Percentiles rank a stretch among this genome's conserved stretches.
Conservation (phyloP, 2,888 invertebrate genomes). For the Drosophila koepferae region DNA sequence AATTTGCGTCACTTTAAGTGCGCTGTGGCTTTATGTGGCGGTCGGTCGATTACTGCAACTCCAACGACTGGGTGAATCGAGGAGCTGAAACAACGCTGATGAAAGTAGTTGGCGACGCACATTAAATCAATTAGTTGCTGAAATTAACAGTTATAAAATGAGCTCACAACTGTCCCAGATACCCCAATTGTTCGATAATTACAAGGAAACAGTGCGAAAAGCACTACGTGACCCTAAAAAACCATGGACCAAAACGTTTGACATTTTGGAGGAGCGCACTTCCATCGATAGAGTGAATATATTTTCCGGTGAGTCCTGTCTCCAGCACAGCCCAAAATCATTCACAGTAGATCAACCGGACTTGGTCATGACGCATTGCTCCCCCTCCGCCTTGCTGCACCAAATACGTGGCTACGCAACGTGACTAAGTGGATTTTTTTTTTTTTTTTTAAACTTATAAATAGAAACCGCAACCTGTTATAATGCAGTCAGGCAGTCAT, state of each 20-base stretch:
- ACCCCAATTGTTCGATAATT: slow-evolving; percentile 84
- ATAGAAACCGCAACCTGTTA: slow-evolving; percentile 61
- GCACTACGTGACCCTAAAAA: slow-evolving; percentile 89
- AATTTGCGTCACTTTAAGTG: slow-evolving; percentile 19
- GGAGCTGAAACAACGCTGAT: slow-evolving; percentile 19
- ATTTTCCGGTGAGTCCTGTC: slow-evolving; percentile 89
- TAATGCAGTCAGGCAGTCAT: slow-evolving; percentile 44
- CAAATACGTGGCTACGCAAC: slow-evolving; percentile 54
- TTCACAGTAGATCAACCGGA: slow-evolving; percentile 25
- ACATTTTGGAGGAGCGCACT: slow-evolving; percentile 89
- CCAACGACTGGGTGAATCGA: slow-evolving; percentile 3
- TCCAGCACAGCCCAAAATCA: not conserved
- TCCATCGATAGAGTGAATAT: slow-evolving; percentile 91
- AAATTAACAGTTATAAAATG: slow-evolving; percentile 52
- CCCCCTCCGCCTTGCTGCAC: slow-evolving; percentile 8
- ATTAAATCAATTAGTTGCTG: slow-evolving; percentile 48
- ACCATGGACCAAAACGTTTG: slow-evolving; percentile 90
- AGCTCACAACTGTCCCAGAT: slow-evolving; percentile 56
- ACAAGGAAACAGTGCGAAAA: slow-evolving; percentile 88
- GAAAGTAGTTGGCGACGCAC: slow-evolving; percentile 43
- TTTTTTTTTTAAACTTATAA: slow-evolving; percentile 54
- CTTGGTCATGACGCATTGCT: slow-evolving; percentile 25
- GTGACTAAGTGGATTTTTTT: slow-evolving; percentile 45
- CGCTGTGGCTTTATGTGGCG: slow-evolving; percentile 24
- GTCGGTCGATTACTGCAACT: slow-evolving; percentile 29